phyloP scores from a whole-genome alignment of 1,140 invertebrate genomes.

The Brachionus paranguensis region DNA sequence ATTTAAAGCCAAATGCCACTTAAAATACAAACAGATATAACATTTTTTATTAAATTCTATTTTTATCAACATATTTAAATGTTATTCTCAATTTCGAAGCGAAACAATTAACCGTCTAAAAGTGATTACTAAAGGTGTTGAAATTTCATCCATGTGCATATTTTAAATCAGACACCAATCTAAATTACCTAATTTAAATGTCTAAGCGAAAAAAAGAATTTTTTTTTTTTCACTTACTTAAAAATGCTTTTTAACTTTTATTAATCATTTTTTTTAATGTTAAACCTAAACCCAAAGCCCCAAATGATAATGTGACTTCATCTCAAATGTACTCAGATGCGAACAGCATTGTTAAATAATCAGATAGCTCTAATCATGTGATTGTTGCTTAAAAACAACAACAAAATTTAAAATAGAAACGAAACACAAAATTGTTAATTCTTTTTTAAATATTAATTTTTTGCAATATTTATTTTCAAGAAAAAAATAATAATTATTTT shows the following conservation, averaged over 20 bases:
- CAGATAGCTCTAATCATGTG: not conserved
- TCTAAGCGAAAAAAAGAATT: no score
- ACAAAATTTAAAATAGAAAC: conserved; percentile 18
- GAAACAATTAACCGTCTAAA: not conserved
- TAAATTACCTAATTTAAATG: no score
- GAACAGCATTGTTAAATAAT: not conserved
- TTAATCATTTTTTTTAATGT: not conserved
- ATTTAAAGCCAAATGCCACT: not conserved
- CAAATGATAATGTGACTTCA: not conserved
- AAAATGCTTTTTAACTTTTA: not conserved
- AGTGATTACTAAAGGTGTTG: not conserved
- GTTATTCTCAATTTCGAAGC: not conserved
- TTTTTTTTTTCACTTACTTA: no score
- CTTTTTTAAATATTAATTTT: not conserved
- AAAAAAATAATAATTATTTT: not conserved
- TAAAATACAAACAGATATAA: not conserved
- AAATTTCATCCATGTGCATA: no score
- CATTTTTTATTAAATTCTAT: no score
- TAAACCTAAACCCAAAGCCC: not conserved
- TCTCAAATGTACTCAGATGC: not conserved
- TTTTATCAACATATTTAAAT: not conserved
- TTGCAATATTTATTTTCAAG: not conserved
- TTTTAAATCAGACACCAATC: no score
- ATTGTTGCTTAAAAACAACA: not conserved
- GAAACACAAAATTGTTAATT: not conserved